Evolutionary conservation across 2,888 invertebrate species (phyloP).

Genomic region (Acrobasis consociella): DNA sequence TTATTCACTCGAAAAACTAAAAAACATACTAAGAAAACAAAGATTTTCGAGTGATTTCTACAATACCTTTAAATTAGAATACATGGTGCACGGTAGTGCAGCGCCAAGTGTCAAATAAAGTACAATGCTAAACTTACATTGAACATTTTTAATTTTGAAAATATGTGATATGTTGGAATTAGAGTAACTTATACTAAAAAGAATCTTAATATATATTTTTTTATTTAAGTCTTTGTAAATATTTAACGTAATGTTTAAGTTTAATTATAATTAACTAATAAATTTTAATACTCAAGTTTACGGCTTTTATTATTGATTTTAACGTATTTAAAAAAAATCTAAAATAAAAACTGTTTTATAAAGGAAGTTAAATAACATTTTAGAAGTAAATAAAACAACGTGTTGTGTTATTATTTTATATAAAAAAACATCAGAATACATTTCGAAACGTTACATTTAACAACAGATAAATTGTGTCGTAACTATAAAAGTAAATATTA

Average conservation of each 20-base stretch:
- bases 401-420: conserved; percentile 47
- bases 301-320: too few species aligned
- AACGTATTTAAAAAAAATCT: too few species aligned
- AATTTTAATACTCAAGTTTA: not conserved
- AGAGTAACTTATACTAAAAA: not conserved
- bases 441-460: conserved; percentile 74
- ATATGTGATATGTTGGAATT: not conserved
- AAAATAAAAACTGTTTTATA: too few species aligned
- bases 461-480: conserved; percentile 48
- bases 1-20: too few species aligned
- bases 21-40: too few species aligned
- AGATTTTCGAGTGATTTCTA: too few species aligned
- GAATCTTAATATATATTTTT: not conserved
- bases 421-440: conserved; percentile 79
- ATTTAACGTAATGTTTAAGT: not conserved
- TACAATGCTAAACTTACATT: not conserved
- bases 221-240: not conserved
- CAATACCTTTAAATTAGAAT: too few species aligned
- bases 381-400: conserved; percentile 49
- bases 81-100: too few species aligned
- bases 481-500: conserved; percentile 25
- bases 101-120: not conserved
- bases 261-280: not conserved
- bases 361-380: not conserved
- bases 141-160: not conserved